Evolutionary conservation across 2,113 vertebrate genomes (phyloP), one percentile per base, ranked within the genome.

Genomic region (Pomatostomus ruficeps): DNA sequence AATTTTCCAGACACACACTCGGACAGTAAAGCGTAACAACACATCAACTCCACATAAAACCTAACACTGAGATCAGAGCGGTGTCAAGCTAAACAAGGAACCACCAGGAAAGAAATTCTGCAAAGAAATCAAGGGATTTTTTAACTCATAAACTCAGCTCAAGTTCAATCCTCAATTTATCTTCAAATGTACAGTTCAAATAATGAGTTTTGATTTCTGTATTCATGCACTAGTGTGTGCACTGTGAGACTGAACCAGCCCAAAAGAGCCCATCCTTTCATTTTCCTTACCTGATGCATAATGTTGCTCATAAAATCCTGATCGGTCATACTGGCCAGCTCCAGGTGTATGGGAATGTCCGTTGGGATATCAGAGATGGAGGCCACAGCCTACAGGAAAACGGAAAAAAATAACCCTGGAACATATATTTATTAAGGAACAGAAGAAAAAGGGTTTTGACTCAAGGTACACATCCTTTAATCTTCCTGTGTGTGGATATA

Each of bases 291-390:
- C 99, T 99, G 98, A 95, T 98, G 98, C 92, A 99, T 96, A 57
- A 99, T 99, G 96, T 97, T 98, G 97, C 97, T 98, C 99, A 99
- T 99, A 94, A 99, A 98, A 54, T 99, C 98, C 84, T 92, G 98
- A 92, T 99, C 99, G 0, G 99, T 99, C 99, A 99, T 99, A 88
- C 99, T 99, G 43, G 99, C 99, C 98, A 99, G 85, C 97, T 99
- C 99, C 88, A 99, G 97, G 93, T 99, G 99, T 79, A 99, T 96
- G 51, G 99, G 99, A 72, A 99, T 95, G 51, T 99, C 98, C 1
- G 96, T 98, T 26, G 97, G 98, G 63, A 99, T 98, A 72, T 99
- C 98, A 11, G 98, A 98, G 81, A 99, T 98, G 85, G 98, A 98
- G 18, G 95, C 91, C 54, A 99, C 98, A 6, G 98, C 98, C 99